phyloP scores from a whole-genome alignment of 2,888 invertebrate species.

The Chrysotoxum bicinctum region DNA sequence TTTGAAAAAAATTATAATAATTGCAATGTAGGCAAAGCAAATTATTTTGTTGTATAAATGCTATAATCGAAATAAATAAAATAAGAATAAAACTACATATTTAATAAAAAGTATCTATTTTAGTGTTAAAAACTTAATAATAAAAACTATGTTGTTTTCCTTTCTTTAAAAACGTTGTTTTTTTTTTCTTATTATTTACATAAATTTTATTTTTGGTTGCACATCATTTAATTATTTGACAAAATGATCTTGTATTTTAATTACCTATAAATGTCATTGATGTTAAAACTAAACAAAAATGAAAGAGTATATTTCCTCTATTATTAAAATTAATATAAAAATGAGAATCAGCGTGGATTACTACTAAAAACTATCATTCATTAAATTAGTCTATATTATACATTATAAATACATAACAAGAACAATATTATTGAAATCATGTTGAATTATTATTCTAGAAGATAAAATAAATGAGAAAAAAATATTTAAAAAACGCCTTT shows the following conservation, averaged over 20 bases:
- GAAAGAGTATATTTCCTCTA: constrained; percentile 48
- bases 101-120: constrained; percentile 34
- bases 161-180: not conserved
- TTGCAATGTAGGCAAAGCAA: constrained; percentile 30
- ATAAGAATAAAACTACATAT: constrained; percentile 45
- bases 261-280: constrained; percentile 46
- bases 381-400: constrained; percentile 61
- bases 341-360: constrained; percentile 50
- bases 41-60: constrained; percentile 13
- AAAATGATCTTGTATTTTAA: constrained; percentile 23
- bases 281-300: constrained; percentile 17
- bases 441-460: constrained; percentile 71
- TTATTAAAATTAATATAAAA: constrained; percentile 35
- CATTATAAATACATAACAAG: constrained; percentile 50
- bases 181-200: constrained; percentile 8
- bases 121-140: constrained; percentile 30
- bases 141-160: not conserved
- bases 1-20: constrained; percentile 21
- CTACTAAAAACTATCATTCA: constrained; percentile 58
- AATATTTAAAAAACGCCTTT: not conserved
- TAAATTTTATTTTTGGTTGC: not conserved
- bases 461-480: constrained; percentile 60
- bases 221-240: constrained; percentile 11
- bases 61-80: constrained; percentile 10
- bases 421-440: constrained; percentile 66